A percentile compares a stretch with the other conserved stretches of the same genome.
phyloP scores from a whole-genome alignment of 2,113 vertebrate genomes.

The Oceanodroma tethys region DNA sequence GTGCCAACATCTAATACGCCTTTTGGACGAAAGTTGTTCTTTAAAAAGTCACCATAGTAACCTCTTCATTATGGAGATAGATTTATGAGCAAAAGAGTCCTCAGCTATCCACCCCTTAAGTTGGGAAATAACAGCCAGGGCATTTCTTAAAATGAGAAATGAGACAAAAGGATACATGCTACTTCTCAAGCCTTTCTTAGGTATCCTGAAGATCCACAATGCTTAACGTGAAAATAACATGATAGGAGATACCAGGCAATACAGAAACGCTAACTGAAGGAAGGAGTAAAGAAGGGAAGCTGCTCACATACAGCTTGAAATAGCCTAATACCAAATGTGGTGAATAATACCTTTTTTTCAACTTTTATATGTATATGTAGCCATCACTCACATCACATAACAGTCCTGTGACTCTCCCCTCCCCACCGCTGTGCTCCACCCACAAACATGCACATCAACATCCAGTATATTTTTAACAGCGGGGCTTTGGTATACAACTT shows the following conservation, averaged over 20 bases:
- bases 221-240: not conserved
- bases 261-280: not conserved
- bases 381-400: not conserved
- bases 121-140: not conserved
- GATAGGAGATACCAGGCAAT: not conserved
- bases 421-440: not conserved
- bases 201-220: not conserved
- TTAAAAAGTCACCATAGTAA: not conserved
- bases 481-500: not conserved
- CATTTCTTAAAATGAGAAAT: not conserved
- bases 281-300: not conserved
- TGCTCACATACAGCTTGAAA: not conserved
- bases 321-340: not conserved
- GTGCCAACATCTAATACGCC: not conserved
- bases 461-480: not conserved
- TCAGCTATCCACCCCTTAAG: not conserved
- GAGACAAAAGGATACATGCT: not conserved
- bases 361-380: not conserved
- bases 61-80: not conserved
- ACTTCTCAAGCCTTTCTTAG: not conserved
- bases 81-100: not conserved
- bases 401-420: not conserved
- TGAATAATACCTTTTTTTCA: not conserved
- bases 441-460: not conserved
- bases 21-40: not conserved